These are phyloP conservation scores for Nemurella pictetii DNA, from an alignment of 2,888 invertebrate species.

Conservation along the genomic window DNA sequence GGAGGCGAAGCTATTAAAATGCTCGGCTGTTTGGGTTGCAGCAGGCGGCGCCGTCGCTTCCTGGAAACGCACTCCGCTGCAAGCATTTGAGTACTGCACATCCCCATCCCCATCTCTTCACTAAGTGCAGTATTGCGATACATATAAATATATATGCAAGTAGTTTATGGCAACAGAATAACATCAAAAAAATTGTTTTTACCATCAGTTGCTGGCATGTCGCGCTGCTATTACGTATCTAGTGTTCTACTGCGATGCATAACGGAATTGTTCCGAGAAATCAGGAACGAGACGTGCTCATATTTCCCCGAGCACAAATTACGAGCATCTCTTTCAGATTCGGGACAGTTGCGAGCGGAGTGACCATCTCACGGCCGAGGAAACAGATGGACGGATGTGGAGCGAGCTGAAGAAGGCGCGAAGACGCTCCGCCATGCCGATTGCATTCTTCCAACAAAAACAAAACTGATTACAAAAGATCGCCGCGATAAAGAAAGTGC, in stretches of 20 bases:
- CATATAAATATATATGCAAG: no score
- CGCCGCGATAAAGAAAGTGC: constrained; percentile 20
- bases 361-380: neutral
- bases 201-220: neutral
- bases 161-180: no score
- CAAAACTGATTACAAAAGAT: constrained; percentile 14
- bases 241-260: neutral
- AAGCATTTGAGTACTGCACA: no score
- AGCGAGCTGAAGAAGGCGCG: no score
- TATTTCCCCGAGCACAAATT: neutral
- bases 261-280: neutral
- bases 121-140: neutral
- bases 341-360: neutral
- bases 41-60: neutral
- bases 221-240: neutral
- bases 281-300: neutral
- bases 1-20: neutral
- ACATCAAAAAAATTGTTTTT: neutral
- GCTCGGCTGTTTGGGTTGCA: neutral
- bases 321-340: neutral
- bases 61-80: neutral
- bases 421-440: neutral
- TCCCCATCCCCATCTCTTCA: neutral
- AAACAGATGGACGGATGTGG: constrained; percentile 16
- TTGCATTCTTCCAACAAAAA: neutral